These are phyloP conservation scores for Criorhina ranunculi DNA, from an alignment of 2,888 invertebrate genomes.

Conservation along the genomic window DNA sequence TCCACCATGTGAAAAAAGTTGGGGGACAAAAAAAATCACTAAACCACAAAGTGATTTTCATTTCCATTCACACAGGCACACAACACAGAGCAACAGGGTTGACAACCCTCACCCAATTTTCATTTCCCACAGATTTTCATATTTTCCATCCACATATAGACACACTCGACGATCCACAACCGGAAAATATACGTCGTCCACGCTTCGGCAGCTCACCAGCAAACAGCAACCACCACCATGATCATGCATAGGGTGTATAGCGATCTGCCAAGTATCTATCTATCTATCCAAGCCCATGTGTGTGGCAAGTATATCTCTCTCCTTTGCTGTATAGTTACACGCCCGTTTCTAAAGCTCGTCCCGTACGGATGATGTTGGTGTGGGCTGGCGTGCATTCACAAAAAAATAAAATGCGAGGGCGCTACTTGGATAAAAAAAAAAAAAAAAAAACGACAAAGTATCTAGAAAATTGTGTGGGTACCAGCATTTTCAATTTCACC, in stretches of 20 bases:
- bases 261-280: slow-evolving; percentile 56
- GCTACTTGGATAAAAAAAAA: slow-evolving; percentile 43
- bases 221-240: slow-evolving; percentile 44
- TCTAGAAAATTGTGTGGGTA: slow-evolving; percentile 74
- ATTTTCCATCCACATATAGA: slow-evolving; percentile 20
- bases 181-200: slow-evolving; percentile 73
- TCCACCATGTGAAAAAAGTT: slow-evolving; percentile 56
- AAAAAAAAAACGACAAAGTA: slow-evolving; percentile 30
- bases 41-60: slow-evolving; percentile 75
- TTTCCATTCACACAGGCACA: slow-evolving; percentile 42
- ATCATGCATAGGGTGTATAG: slow-evolving; percentile 44
- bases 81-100: slow-evolving; percentile 69
- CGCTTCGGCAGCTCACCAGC: slow-evolving; percentile 65
- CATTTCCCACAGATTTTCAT: slow-evolving; percentile 74
- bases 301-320: slow-evolving; percentile 58
- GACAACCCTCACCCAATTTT: slow-evolving; percentile 75
- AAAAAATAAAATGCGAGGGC: slow-evolving; percentile 65
- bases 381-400: slow-evolving; percentile 56
- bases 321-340: slow-evolving; percentile 52
- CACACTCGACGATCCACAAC: slow-evolving; percentile 62
- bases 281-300: slow-evolving; percentile 54
- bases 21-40: slow-evolving; percentile 67
- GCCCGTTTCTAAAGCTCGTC: slow-evolving; percentile 74
- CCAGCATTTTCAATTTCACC: slow-evolving; percentile 66
- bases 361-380: slow-evolving; percentile 63